A percentile compares a stretch with the other conserved stretches of the same genome.
phyloP scores from a whole-genome alignment of 23 tunicate genomes.

The Ciona savignyi region DNA sequence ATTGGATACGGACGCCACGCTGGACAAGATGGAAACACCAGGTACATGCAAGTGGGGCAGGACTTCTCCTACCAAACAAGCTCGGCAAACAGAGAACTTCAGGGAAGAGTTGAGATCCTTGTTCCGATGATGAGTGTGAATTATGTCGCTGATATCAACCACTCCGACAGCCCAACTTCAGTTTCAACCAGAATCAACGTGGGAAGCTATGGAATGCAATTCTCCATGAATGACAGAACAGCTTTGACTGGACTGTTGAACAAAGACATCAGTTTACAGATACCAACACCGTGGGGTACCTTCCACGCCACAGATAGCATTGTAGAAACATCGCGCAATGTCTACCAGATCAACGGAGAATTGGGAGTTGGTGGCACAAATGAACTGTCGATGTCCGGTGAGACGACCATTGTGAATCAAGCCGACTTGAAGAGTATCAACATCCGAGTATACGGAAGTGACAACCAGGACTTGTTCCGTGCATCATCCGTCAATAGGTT shows the following conservation, averaged over 20 bases:
- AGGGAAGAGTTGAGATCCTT: slow-evolving; percentile 12
- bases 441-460: slow-evolving; percentile 5
- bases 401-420: slow-evolving; percentile 13
- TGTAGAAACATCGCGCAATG: slow-evolving; percentile 13
- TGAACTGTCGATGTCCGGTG: slow-evolving; percentile 5
- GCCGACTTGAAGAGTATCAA: slow-evolving; percentile 15
- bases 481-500: neutral
- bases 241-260: slow-evolving; percentile 1
- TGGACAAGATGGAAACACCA: slow-evolving; percentile 19
- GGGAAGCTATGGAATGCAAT: neutral
- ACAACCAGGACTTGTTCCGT: neutral
- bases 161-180: neutral
- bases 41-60: slow-evolving; percentile 19
- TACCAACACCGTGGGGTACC: slow-evolving; percentile 58
- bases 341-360: slow-evolving; percentile 10
- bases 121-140: slow-evolving; percentile 20
- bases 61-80: slow-evolving; percentile 1
- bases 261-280: neutral
- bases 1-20: slow-evolving; percentile 40
- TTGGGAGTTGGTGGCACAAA: slow-evolving; percentile 10
- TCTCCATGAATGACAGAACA: slow-evolving; percentile 17
- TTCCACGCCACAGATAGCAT: slow-evolving; percentile 4
- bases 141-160: slow-evolving; percentile 12
- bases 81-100: neutral
- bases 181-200: slow-evolving; percentile 1